Conservation (phyloP, 2,113 vertebrate genomes). For the Rhinolophus ferrumequinum region DNA sequence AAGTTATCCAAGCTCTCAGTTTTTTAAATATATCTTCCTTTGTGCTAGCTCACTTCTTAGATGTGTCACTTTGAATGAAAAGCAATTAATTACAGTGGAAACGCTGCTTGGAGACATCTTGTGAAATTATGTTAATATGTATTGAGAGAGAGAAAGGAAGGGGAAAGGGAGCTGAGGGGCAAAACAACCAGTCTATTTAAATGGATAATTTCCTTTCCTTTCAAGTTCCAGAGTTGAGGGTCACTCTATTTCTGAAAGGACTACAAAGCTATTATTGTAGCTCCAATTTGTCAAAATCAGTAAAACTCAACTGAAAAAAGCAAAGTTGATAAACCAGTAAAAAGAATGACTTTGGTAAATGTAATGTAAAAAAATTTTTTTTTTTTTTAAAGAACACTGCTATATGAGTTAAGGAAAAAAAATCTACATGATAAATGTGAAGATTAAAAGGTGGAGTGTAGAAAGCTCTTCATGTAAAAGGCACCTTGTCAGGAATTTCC, state of each 20-base stretch:
- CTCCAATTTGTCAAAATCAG: conserved; percentile 43
- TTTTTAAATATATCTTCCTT: conserved; percentile 67
- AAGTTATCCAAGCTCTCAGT: conserved; percentile 55
- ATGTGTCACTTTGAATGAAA: conserved; percentile 67
- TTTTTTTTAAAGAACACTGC: background rate
- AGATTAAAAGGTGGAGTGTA: background rate
- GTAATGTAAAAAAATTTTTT: background rate
- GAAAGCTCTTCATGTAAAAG: background rate
- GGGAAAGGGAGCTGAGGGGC: conserved; percentile 21
- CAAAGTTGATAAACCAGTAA: conserved; percentile 47
- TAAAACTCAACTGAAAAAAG: conserved; percentile 21
- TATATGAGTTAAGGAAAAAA: background rate
- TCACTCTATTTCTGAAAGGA: conserved; percentile 25
- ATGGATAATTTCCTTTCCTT: conserved; percentile 53
- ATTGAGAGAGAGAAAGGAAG: background rate
- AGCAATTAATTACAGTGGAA: conserved; percentile 68
- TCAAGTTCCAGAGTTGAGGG: conserved; percentile 26
- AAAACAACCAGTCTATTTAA: conserved; percentile 55
- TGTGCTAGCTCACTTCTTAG: conserved; percentile 53
- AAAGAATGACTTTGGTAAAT: conserved; percentile 53
- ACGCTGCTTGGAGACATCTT: conserved; percentile 34
- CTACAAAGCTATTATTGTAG: conserved; percentile 28
- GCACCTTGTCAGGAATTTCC: background rate
- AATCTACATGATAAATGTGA: background rate
- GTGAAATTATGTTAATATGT: conserved; percentile 61